phyloP scores from a whole-genome alignment of 2,888 invertebrate genomes.

The Eupelmus urozonus region DNA sequence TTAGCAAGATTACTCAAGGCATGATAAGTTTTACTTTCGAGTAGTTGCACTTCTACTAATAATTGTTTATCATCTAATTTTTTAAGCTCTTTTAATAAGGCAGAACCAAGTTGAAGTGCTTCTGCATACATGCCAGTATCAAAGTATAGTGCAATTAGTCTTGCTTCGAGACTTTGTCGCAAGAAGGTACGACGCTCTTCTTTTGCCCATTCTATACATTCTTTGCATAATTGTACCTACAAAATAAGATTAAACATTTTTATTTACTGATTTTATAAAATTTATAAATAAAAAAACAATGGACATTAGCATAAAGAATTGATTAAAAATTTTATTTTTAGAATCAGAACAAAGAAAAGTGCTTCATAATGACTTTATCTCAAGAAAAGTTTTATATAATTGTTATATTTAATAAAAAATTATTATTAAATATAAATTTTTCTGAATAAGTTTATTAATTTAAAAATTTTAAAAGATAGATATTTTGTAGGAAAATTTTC shows the following conservation, averaged over 20 bases:
- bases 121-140: slow-evolving; percentile 94
- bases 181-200: slow-evolving; percentile 98
- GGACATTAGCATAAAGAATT: neutral
- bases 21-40: slow-evolving; percentile 99
- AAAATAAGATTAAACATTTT: slow-evolving; percentile 16
- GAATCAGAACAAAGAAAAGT: neutral
- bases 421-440: no score
- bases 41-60: slow-evolving; percentile 96
- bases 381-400: no score
- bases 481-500: no score
- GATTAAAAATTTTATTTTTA: slow-evolving; percentile 16
- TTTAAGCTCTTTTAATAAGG: slow-evolving; percentile 95
- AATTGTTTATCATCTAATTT: slow-evolving; percentile 99
- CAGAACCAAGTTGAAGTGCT: slow-evolving; percentile 90
- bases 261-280: neutral
- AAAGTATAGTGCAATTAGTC: slow-evolving; percentile 95
- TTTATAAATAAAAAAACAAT: neutral
- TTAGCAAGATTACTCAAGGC: slow-evolving; percentile 97
- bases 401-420: no score
- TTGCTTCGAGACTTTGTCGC: slow-evolving; percentile 95
- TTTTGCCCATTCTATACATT: slow-evolving; percentile 99
- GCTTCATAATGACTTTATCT: no score
- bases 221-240: slow-evolving; percentile 90
- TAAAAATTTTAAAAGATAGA: no score
- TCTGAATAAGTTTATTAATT: no score